Base-by-base conservation (phyloP, 2,888 invertebrate species). In the Morpho helenor region DNA sequence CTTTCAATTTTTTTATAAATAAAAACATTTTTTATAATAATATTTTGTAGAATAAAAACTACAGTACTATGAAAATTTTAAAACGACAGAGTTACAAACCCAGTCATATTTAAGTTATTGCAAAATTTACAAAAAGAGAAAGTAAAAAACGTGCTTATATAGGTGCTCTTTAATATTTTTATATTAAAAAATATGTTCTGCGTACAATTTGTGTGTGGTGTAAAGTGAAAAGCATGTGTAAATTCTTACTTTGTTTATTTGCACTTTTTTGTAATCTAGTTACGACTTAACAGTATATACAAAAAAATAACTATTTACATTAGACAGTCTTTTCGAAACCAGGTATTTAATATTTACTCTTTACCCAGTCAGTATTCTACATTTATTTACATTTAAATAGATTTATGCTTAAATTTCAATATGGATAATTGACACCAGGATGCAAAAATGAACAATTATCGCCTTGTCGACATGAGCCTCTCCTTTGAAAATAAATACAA, bases 371-470 rank as follows among this genome's bases (percentile, higher is more conserved):
- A n/a, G 45, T 46, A 9, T 52, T 52, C 31, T 31, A 31, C 31
- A 31, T 5, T 5, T 31, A 31, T 31, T 31, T 31, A 31, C 31
- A 31, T 31, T 31, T 5, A 31, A 31, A 43, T 8, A 39, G 2
- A 8, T 16, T 47, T 44, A 49, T 48, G 44, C 55, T 59, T 54
- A 51, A 50, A 51, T 52, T 58, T 69, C 77, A 91, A 75, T 77
- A 90, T 7, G 93, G 93, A 69, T 92, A 92, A 79, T 93, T 93
- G 22, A 92, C 91, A 63, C 93, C 94, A 3, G 96, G 96, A 90
- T 97, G 97, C 68, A 96, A 87, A 80, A 95, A 97, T 56, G 94
- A 93, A 84, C 97, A 98, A 68, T 94, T 94, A 69, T 95, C 95
- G 57, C 96, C 96, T 75, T 95, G 93, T 53, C 96, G 91, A 84